Base-by-base conservation (phyloP, 2,888 invertebrate species). In the Graphium colonna region DNA sequence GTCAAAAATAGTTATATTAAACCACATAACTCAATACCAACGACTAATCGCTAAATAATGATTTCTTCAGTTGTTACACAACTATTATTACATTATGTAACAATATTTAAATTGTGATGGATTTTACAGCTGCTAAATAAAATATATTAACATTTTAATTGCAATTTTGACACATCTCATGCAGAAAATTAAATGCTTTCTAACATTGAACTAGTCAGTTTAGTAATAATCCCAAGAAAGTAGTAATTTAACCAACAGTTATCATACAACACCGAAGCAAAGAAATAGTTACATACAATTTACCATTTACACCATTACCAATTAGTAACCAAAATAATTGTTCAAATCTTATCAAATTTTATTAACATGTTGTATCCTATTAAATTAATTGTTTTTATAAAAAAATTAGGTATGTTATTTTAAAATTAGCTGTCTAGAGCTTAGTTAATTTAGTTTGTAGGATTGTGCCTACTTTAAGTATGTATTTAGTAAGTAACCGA, bases 331-430 rank as follows among this genome's bases (percentile, higher is more conserved):
- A 88, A 88, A 87, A 77, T 68, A 60, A 84, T 86, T 87, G 86
- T 87, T 87, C 79, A 79, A 74, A 73, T 75, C 74, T 85, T 83
- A 82, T 83, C 75, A 85, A 86, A 88, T 86, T 88, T 84, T 88
- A 87, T 86, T 75, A 78, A 77, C 79, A 77, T 68, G 85, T 87
- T 87, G 82, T 84, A 75, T 75, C 77, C 68, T 77, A 69, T 73
- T 71, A 69, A 64, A 75, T 47, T 80, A 77, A 79, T 77, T 82
- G 77, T 73, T 81, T 82, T 81, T 77, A 79, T 73, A 73, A 60
- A 65, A 73, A n/a, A 67, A 64, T 65, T 72, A 65, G 74, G 76
- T 78, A 78, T 79, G 75, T 80, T 79, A 69, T 70, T 75, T 69
- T 67, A 68, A 75, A 65, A 61, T 72, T 71, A 76, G 70, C 63